Conservation (phyloP, 30 jellyfish, hydroid and myxozoan genomes). For the Morbakka virulenta region DNA sequence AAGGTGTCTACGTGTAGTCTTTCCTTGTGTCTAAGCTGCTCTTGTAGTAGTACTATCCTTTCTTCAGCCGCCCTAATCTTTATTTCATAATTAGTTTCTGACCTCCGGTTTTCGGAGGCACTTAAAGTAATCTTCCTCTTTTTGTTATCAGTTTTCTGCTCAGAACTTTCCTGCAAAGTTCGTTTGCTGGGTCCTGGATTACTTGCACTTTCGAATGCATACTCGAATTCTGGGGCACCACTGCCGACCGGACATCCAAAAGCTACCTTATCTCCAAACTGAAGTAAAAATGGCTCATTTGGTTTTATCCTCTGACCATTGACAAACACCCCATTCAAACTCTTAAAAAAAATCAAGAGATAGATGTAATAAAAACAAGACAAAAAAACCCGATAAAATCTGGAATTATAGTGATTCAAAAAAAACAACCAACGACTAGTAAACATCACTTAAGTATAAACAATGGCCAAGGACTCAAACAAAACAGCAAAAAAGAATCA, state of each 20-base stretch:
- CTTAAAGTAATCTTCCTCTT: not conserved
- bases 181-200: no score
- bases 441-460: no score
- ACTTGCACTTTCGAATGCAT: no score
- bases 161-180: not conserved
- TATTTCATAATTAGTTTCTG: not conserved
- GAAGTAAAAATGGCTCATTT: slow-evolving; percentile 40
- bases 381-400: no score
- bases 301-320: slow-evolving; percentile 64
- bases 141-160: no score
- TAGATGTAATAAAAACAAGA: no score
- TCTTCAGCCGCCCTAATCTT: slow-evolving; percentile 72
- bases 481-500: no score
- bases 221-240: slow-evolving; percentile 83
- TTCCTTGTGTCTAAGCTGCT: slow-evolving; percentile 39
- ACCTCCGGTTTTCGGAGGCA: not conserved
- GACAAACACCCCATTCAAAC: slow-evolving; percentile 87
- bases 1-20: slow-evolving; percentile 50
- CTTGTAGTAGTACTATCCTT: slow-evolving; percentile 29
- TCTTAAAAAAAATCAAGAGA: slow-evolving; percentile 40
- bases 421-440: no score
- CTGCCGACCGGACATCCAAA: slow-evolving; percentile 83
- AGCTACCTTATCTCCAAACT: slow-evolving; percentile 71
- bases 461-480: no score
- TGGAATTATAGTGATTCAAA: no score